Evolutionary conservation across 2,797 vertebrate genomes (phyloP).

Genomic region (Aplochiton taeniatus): DNA sequence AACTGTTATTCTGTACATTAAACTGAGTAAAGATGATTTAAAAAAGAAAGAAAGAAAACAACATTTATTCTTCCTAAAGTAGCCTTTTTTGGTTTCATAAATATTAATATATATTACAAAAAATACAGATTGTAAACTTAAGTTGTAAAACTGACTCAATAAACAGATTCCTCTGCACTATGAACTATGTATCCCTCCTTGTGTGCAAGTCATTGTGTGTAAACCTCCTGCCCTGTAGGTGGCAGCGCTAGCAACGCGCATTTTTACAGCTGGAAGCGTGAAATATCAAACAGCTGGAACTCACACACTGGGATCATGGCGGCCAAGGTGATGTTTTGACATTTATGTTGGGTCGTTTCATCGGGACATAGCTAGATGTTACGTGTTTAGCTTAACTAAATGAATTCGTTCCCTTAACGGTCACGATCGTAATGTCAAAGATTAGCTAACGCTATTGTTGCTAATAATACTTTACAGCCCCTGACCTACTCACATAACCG

Average conservation of each 20-base stretch:
- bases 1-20: conserved; percentile 92
- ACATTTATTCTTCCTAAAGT: conserved; percentile 92
- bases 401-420: too few species aligned
- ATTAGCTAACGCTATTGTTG: too few species aligned
- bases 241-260: conserved; percentile 35
- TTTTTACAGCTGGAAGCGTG: too few species aligned
- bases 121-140: conserved; percentile 81
- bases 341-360: conserved; percentile 5
- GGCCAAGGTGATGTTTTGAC: conserved; percentile 76
- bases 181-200: conserved; percentile 52
- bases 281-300: too few species aligned
- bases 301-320: conserved; percentile 68
- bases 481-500: too few species aligned
- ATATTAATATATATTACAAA: conserved; percentile 82
- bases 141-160: conserved; percentile 88
- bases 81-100: conserved; percentile 87
- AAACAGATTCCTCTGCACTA: conserved; percentile 90
- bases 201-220: conserved; percentile 14
- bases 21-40: conserved; percentile 81
- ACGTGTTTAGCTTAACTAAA: too few species aligned
- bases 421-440: too few species aligned
- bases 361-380: too few species aligned
- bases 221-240: conserved; percentile 15
- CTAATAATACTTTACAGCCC: too few species aligned
- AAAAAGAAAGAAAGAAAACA: conserved; percentile 76